Evolutionary conservation across 2,888 invertebrate species (phyloP), one percentile per base, ranked within the genome.

Genomic region (Hermaeophaga mercurialis): DNA sequence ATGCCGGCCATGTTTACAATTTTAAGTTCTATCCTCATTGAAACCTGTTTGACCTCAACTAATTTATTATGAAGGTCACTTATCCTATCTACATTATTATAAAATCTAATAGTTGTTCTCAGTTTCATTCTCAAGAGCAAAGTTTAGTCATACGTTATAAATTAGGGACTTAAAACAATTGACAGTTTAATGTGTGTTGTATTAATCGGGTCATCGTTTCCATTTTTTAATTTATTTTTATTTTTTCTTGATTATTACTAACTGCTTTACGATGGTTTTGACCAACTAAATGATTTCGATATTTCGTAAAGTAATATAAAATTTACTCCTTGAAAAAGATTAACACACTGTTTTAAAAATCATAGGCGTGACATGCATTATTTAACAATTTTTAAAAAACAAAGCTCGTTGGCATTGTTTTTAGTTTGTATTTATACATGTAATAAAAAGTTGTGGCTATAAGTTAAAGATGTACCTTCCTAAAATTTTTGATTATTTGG

Each of bases 291-390:
- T 18, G 19, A 38, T 49, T 39, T 39, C 31, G 19, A 49, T 17
- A 18, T 49, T 49, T 49, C n/a, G 18, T 49, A 49, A 49, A 39
- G 49, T 31, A 39, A 49, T 31, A 31, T 31, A 31, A 31, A 22
- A 46, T 33, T 17, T 46, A 11, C 18, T 45, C 33, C 12, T 45
- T 31, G 33, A 45, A 45, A 8, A 31, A 45, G 33, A 44, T 24
- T 44, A 44, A n/a, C 33, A 12, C 46, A 46, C 19, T 46, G 34
- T 8, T 34, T 19, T 22, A 7, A 15, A 1, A 5, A 12, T n/a
- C 39, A 39, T 39, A 4, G 39, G 19, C 22, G 19, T 19, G 6
- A 19, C 39, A 7, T 11, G 11, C n/a, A n/a, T n/a, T n/a, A n/a
- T n/a, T n/a, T n/a, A n/a, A n/a, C n/a, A n/a, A n/a, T n/a, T n/a